A percentile compares a stretch with the other conserved stretches of the same genome.
phyloP scores from a whole-genome alignment of 2,888 invertebrate species.

The Campopleginae sp. region DNA sequence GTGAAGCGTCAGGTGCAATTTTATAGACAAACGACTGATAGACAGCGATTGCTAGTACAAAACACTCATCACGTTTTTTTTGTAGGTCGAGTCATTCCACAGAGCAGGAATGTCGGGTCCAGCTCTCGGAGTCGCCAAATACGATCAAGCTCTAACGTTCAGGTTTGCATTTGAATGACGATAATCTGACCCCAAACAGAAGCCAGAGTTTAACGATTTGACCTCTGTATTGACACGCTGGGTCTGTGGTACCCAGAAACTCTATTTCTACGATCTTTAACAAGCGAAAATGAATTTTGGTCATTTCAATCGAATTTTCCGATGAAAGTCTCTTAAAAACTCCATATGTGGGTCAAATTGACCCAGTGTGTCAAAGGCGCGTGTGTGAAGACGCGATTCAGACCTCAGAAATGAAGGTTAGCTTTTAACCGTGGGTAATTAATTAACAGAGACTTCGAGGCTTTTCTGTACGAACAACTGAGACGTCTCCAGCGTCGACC shows the following conservation, averaged over 20 bases:
- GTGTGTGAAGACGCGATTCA: too few species aligned
- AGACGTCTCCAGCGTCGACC: slow-evolving; percentile 90
- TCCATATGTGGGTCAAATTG: too few species aligned
- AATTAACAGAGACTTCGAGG: slow-evolving; percentile 87
- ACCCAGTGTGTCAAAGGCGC: too few species aligned
- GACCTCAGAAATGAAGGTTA: too few species aligned
- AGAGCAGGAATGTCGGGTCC: slow-evolving; percentile 82
- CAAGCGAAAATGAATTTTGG: too few species aligned
- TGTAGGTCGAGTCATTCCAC: slow-evolving; percentile 81
- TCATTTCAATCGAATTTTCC: too few species aligned
- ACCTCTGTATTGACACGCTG: too few species aligned
- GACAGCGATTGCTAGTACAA: neutral
- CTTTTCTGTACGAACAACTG: slow-evolving; percentile 94
- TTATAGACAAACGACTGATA: neutral
- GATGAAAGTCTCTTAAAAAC: too few species aligned
- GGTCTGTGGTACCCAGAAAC: too few species aligned
- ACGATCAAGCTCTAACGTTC: slow-evolving; percentile 81
- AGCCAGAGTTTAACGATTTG: neutral
- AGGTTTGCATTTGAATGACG: slow-evolving; percentile 71
- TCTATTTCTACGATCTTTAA: too few species aligned
- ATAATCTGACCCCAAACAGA: neutral
- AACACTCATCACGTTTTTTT: neutral
- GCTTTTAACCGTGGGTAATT: neutral
- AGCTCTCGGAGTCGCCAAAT: slow-evolving; percentile 81
- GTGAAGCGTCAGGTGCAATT: slow-evolving; percentile 91